Base-by-base conservation (phyloP, 2,888 invertebrate species). In the Drosophila kanekoi region DNA sequence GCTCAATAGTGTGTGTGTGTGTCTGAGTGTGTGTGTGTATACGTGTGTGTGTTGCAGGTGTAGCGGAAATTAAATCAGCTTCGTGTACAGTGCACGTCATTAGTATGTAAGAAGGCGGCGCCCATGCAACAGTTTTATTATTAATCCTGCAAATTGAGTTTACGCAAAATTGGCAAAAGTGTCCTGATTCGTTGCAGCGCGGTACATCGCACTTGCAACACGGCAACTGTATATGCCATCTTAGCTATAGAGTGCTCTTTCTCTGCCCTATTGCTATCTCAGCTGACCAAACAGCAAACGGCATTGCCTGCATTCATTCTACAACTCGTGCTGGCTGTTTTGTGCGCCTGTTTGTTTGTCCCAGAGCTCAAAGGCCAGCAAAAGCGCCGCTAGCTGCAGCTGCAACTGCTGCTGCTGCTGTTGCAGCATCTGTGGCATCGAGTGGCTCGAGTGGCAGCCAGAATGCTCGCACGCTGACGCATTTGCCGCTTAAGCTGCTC, bases 21-120 rank as follows among this genome's bases (percentile, higher is more conserved):
- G 54, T n/a, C n/a, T 38, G 14, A 20, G 40, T 60, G 37, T 40
- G 38, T 45, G 51, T 35, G 45, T 62, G 37, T 13, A 10, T 41
- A 49, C 18, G 41, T 58, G 28, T 8, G 65, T 40, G 16, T 40
- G 57, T 38, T 62, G 63, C 79, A 81, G 79, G 81, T 82, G 67
- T 67, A 75, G 70, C 84, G 83, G 86, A 84, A 84, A 84, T 84
- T 84, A 86, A 84, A 83, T 84, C 83, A 86, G 80, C 81, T 77
- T 79, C 83, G 72, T 84, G 86, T 77, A 81, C 74, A 67, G 44
- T 86, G 86, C 81, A 83, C 83, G 81, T 84, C 86, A 86, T 83
- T 83, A 86, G 86, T 83, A 86, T 86, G 86, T 79, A 77, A 69
- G 74, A 63, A 67, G 72, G 59, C 58, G 16, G 16, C 20, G 28